Base-by-base conservation (phyloP, 2,113 vertebrate species). In the Trochalopteron elliotii region DNA sequence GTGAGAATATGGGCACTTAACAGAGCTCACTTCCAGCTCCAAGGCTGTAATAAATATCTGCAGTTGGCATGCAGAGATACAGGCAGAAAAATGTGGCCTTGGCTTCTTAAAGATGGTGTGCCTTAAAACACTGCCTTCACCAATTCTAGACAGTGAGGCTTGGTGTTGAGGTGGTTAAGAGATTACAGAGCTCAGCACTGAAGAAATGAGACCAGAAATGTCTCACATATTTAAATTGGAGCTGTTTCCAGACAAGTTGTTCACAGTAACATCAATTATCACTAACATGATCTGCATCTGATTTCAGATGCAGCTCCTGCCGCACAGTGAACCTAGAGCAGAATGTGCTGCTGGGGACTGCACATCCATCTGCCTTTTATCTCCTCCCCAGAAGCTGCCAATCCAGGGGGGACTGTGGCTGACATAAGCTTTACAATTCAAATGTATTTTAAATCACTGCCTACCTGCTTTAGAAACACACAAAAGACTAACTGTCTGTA, bases 251-350 rank as follows among this genome's bases (percentile, higher is more conserved):
- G 94, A 94, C 93, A 95, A 96, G 94, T 93, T 96, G 94, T 89
- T 97, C 93, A 92, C 82, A 96, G 93, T 96, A 94, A 94, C 95
- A 96, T 97, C 94, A 96, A 96, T 96, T 93, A 97, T 94, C 95
- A 75, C 92, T 92, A 97, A 97, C 89, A 94, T 33, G 90, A 95
- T 97, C 95, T 96, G 83, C 96, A 95, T 95, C 93, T 96, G 94
- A 96, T 97, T 96, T 96, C 89, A 82, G 95, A 97, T 95, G 95
- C 95, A 94, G 92, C 91, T 96, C 95, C 95, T 3, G 83, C 86
- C 0, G 22, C 77, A 95, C 85, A 90, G 70, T 86, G 88, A 95
- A 96, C 95, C 91, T 70, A 64, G 90, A 97, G 96, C 92, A 94
- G 88, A 96, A 93, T 27, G 33, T 64, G 94, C 96, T 94, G 95